Evolutionary conservation across 2,888 invertebrate genomes (phyloP).

Genomic region (Sycophila texana): DNA sequence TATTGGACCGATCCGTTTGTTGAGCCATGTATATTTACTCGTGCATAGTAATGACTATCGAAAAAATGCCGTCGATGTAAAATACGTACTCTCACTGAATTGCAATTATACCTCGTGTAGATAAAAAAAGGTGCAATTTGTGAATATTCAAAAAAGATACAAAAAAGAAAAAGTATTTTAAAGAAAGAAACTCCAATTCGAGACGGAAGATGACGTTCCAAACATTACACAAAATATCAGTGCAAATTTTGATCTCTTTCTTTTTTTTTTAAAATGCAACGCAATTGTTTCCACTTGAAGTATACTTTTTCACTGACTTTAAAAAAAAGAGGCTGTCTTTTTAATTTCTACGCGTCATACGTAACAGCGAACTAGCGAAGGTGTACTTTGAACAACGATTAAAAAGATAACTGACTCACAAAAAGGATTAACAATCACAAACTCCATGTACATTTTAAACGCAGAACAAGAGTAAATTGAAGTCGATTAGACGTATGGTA

Average conservation of each 20-base stretch:
- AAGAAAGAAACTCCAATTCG: neutral
- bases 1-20: slow-evolving; percentile 41
- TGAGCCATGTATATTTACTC: slow-evolving; percentile 51
- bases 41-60: slow-evolving; percentile 35
- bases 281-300: neutral
- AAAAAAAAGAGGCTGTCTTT: neutral
- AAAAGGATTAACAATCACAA: slow-evolving; percentile 6
- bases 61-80: slow-evolving; percentile 3
- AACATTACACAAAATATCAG: slow-evolving; percentile 5
- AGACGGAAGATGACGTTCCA: neutral
- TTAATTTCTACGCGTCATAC: neutral
- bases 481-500: slow-evolving; percentile 14
- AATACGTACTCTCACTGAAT: slow-evolving; percentile 26
- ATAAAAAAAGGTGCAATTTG: slow-evolving; percentile 44
- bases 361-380: neutral
- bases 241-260: slow-evolving; percentile 2
- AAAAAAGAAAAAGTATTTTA: slow-evolving; percentile 46
- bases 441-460: slow-evolving; percentile 5
- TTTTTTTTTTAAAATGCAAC: neutral
- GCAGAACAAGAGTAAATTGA: slow-evolving; percentile 2
- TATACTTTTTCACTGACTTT: neutral
- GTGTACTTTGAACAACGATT: slow-evolving; percentile 28
- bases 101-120: slow-evolving; percentile 44
- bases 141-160: slow-evolving; percentile 28
- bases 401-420: slow-evolving; percentile 21